These are phyloP conservation scores for Drosophila nebulosa DNA, from an alignment of 1,140 invertebrate species.

Conservation along the genomic window DNA sequence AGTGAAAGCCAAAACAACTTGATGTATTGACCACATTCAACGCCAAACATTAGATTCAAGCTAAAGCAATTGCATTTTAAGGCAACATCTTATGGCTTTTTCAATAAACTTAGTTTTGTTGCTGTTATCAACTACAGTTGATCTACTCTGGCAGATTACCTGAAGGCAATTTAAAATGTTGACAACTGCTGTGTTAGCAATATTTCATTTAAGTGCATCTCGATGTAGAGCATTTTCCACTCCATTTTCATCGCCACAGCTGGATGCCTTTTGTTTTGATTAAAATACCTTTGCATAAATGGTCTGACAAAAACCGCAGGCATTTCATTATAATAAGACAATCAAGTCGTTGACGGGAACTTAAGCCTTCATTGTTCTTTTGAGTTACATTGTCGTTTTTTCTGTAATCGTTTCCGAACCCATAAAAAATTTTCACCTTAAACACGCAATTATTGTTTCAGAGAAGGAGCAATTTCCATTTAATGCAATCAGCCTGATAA, in stretches of 20 bases:
- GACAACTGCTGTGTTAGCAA: no score
- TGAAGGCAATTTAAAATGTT: not conserved
- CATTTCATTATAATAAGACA: constrained; percentile 2
- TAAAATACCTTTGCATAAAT: constrained; percentile 16
- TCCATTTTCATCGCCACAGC: no score
- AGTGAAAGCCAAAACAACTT: constrained; percentile 8
- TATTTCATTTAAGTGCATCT: no score
- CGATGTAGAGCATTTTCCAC: no score
- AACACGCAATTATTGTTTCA: constrained; percentile 67
- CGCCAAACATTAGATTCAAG: constrained; percentile 24
- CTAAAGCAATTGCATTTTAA: constrained; percentile 45
- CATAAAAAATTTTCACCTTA: constrained; percentile 64
- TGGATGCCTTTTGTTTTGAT: not conserved
- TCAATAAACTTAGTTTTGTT: not conserved
- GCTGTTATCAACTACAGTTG: not conserved
- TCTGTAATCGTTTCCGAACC: constrained; percentile 66
- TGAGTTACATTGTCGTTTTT: constrained; percentile 12
- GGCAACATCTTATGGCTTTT: not conserved
- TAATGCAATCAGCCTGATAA: constrained; percentile 73
- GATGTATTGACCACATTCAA: constrained; percentile 34
- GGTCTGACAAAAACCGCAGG: not conserved
- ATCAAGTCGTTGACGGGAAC: constrained; percentile 6
- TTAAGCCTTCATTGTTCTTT: constrained; percentile 52
- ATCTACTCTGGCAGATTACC: not conserved
- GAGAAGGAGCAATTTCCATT: constrained; percentile 59